Base-by-base conservation (phyloP, 2,797 vertebrate species). In the Schizopygopsis malacanthus region DNA sequence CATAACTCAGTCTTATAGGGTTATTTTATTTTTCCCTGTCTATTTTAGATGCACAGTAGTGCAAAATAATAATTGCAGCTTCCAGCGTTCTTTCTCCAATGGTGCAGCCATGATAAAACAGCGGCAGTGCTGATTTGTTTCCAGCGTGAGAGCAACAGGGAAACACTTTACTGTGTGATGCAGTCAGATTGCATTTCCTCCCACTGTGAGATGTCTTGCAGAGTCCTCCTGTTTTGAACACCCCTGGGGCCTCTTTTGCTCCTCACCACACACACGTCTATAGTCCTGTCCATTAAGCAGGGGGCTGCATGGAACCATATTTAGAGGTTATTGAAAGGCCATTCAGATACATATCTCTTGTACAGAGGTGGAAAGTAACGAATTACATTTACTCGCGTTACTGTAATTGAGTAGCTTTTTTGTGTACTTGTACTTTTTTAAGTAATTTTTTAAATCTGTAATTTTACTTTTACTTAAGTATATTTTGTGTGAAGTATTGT, bases 281-380 rank as follows among this genome's bases (percentile, higher is more conserved):
- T 67, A 85, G 87, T 39, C 43, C 45, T 85, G 78, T 82, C 73
- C 72, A 82, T 72, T 79, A 70, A 79, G 50, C 50, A 22, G 6
- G n/a, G 11, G 75, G 16, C 50, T 45, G 75, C 75, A 79, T 71
- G 65, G 39, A 79, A 79, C 16, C 33, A 71, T 79, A 79, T 79
- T 84, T 61, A 37, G 67, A 80, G 84, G 84, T 80, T 85, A 73
- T 85, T 85, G 78, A 80, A 85, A 85, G 84, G 77, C 77, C 84
- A 80, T 69, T 80, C 37, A n/a, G 22, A 79, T 12, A 61, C 50
- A 61, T 80, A 33, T 45, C 28, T 79, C 20, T 22, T 61, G 41
- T 79, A 71, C n/a, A n/a, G n/a, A n/a, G n/a, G n/a, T n/a, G n/a
- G n/a, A n/a, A n/a, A n/a, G n/a, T n/a, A n/a, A n/a, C n/a, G n/a